Evolutionary conservation across 2,113 vertebrate genomes (phyloP).

Genomic region (Alligator mississippiensis): DNA sequence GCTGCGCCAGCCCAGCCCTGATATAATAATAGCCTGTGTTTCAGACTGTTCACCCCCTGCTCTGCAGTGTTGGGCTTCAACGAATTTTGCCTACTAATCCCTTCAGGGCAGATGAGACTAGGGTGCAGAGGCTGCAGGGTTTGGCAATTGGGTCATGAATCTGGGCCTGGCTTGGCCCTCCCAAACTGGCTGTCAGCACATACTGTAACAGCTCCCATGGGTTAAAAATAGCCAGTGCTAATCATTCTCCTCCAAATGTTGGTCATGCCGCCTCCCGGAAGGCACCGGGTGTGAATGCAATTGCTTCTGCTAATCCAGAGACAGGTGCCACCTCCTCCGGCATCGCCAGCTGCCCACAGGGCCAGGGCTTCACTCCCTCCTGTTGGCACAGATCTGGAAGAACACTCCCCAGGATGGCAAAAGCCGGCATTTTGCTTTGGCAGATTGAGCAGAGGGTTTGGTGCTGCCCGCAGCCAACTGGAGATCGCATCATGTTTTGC

Average conservation of each 20-base stretch:
- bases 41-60: not conserved
- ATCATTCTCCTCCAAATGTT: not conserved
- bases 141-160: not conserved
- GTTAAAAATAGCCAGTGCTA: conserved; percentile 16
- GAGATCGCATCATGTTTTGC: not conserved
- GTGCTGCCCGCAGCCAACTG: not conserved
- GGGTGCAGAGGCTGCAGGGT: not conserved
- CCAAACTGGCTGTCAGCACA: not conserved
- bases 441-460: not conserved
- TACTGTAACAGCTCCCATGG: not conserved
- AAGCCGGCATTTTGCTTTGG: not conserved
- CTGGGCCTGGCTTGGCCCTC: not conserved
- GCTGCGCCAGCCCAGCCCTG: not conserved
- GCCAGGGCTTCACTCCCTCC: not conserved
- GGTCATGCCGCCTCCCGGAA: not conserved
- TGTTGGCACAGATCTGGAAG: not conserved
- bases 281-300: not conserved
- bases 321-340: not conserved
- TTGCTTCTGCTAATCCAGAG: not conserved
- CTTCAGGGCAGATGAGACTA: not conserved
- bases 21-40: not conserved
- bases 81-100: not conserved
- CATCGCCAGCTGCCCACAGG: not conserved
- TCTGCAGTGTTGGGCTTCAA: not conserved
- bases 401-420: not conserved